phyloP scores from a whole-genome alignment of 2,797 vertebrate species.

The Danio kyathit region DNA sequence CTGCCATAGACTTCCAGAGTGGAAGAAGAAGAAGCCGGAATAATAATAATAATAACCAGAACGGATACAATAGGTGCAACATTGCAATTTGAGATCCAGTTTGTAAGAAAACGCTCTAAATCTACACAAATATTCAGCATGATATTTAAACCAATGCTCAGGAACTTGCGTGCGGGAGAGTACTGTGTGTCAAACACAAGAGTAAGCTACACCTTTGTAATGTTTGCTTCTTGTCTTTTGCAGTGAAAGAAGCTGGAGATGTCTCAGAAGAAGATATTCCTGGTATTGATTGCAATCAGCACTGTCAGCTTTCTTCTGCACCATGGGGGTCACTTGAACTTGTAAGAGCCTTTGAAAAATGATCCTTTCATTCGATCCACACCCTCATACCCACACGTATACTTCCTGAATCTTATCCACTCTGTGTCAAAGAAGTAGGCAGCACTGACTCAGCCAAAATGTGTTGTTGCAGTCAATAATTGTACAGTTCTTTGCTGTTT shows the following conservation, averaged over 20 bases:
- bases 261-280: slow-evolving; percentile 85
- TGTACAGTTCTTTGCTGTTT: not conserved
- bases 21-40: no score
- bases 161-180: not conserved
- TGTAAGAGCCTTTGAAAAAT: slow-evolving; percentile 74
- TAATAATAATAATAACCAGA: no score
- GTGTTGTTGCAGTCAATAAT: not conserved
- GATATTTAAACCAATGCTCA: not conserved
- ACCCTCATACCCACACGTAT: no score
- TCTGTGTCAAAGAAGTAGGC: not conserved
- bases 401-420: not conserved
- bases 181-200: not conserved
- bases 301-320: slow-evolving; percentile 85
- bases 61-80: no score
- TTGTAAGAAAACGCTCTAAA: not conserved
- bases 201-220: not conserved
- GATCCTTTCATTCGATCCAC: not conserved
- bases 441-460: not conserved
- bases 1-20: no score
- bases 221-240: slow-evolving; percentile 46
- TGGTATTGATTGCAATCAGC: slow-evolving; percentile 81
- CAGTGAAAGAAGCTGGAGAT: slow-evolving; percentile 65
- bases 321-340: slow-evolving; percentile 82
- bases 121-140: not conserved
- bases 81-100: not conserved